Base-by-base conservation (phyloP, 2,113 vertebrate genomes). In the Labeo rohita region DNA sequence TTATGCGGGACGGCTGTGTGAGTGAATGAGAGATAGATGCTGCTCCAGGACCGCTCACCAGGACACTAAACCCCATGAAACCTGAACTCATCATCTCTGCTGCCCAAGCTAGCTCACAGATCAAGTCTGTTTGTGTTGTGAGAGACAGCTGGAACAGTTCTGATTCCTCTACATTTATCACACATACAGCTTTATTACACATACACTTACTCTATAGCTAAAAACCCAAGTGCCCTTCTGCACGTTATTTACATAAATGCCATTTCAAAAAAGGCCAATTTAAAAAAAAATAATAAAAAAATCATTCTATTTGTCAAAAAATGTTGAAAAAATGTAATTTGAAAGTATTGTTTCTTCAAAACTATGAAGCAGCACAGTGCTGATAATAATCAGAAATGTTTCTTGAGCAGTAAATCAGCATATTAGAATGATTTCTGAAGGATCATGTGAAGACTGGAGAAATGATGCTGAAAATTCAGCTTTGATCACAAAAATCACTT, bases 1-100 rank as follows among this genome's bases (percentile, higher is more conserved):
- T 65, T 36, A 28, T 21, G 18, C 9, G 5, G 49, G 56, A 66
- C 16, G 77, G 47, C 43, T 45, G 77, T 49, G 56, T 84, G 83
- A 28, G 61, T 28, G 61, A 65, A 65, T 6, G 68, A 13, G 68
- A 50, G 70, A 83, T 72, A 43, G 79, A 87, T 47, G 45, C 52
- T 52, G 80, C 47, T 21, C 34, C 63, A 39, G 63, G n/a, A 50
- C 21, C 39, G 59, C 72, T 83, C 63, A 9, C 23, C 36, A 16
- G 80, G 80, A 68, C 65, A 70, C 66, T 10, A 54, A 73, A 76
- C 72, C 79, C 75, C 50, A 82, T 73, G 47, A 86, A 66, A 3
- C 39, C n/a, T 50, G 73, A 5, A 23, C 45, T 15, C 73, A 28
- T 76, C 12, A 45, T 76, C n/a, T 28, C 11, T 74, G 72, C 72